Evolutionary conservation across 2,888 invertebrate species (phyloP), one percentile per base, ranked within the genome.

Genomic region (Aethes cnicana): DNA sequence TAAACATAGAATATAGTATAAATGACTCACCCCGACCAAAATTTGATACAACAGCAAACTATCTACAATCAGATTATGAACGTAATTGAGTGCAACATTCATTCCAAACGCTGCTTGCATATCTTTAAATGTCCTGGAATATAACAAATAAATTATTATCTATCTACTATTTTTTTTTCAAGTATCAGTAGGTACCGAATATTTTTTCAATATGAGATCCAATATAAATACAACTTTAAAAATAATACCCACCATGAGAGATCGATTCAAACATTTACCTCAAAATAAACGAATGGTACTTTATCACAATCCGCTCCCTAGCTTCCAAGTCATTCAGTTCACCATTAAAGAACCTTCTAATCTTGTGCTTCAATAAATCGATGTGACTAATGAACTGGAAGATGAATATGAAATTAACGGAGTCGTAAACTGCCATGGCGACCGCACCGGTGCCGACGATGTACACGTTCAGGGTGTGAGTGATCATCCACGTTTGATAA

Each of bases 321-420:
- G 61, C 54, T 7, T 65, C 63, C 1, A 56, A 53, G 2, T 72
- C 56, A n/a, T 47, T 61, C 44, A 64, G 47, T 32, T 47, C 20
- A 1, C 43, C 49, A 2, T 35, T 25, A 30, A 71, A 62, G 3
- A 54, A 53, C 0, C 55, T 59, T 43, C 52, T 57, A 5, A 77
- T 57, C 36, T 59, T 68, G 5, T 74, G 30, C 36, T 69, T 74
- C 16, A 75, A 54, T 33, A 72, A 62, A 9, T 68, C 55, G 9
- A 77, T 64, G 43, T 77, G 76, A 0, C 72, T 72, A 21, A 71
- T 66, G 2, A 77, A 37, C 55, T 77, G 69, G 33, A 65, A 70
- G 11, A 75, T 47, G 36, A 69, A 58, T 0, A 64, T 58, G n/a
- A 71, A 64, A 26, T 66, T 69, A 2, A 67, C 47, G 4, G 62